Evolutionary conservation across 2,113 vertebrate species (phyloP), one percentile per base, ranked within the genome.

Genomic region (Prolemur simus): DNA sequence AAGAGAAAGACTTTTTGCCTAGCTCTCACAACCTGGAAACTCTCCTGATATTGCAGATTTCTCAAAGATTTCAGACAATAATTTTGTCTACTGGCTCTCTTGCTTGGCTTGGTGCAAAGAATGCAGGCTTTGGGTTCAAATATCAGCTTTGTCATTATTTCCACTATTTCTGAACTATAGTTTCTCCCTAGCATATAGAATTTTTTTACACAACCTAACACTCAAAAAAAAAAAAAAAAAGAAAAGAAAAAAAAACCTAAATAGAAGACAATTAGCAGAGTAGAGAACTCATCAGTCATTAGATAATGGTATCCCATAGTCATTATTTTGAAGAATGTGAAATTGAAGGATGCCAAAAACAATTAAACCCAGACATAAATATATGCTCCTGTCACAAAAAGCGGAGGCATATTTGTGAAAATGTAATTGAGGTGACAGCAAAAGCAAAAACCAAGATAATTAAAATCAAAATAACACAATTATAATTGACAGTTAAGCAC

Each of bases 291-390:
- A 93, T 92, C 45, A 74, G 89, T 96, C 95, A 82, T 95, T 83
- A 95, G 54, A 71, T 94, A 97, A 96, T 73, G 42, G 8, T 89
- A 91, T 69, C 42, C 76, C 27, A 47, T n/a, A 82, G 92, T 93
- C 94, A 87, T 90, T 95, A 95, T 74, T 96, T 87, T 87, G 74
- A 96, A 89, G 74, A 97, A 93, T 81, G 83, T 93, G 69, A 97
- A 95, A 93, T 8, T 95, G 63, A 96, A 92, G 60, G 78, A 95
- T 84, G 87, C 60, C 68, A 60, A 64, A 87, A 96, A 74, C 78
- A 95, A 96, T 95, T 97, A 91, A 96, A 83, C 49, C 88, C 73
- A 74, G 42, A 91, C 92, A 93, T 83, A 95, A 95, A 87, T 92
- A 95, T 32, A 89, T 76, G 90, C 1, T 95, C 69, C 54, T 96